Conservation (phyloP, 2,888 invertebrate species). For the Frankliniella fusca region DNA sequence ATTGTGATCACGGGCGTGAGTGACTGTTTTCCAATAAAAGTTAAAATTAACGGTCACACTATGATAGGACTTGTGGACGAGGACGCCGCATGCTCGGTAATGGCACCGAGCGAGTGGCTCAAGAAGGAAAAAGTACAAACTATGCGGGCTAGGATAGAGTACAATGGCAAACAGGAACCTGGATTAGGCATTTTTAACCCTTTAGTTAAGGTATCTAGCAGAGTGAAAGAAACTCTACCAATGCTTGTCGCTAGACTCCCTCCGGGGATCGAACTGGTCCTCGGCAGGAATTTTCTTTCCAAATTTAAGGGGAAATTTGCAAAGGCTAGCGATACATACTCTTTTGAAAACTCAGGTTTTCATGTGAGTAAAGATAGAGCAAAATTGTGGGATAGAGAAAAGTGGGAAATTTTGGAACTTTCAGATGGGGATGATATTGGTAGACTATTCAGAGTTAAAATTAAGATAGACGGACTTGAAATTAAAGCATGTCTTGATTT, state of each 20-base stretch:
- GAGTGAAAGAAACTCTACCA: neutral
- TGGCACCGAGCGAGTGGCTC: too few relatives aligned
- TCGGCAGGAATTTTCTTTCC: neutral
- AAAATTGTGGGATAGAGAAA: neutral
- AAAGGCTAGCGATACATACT: neutral
- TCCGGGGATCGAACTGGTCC: neutral
- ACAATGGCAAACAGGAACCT: neutral
- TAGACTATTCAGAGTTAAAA: neutral
- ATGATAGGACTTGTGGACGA: neutral
- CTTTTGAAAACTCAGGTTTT: neutral
- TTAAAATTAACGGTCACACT: neutral
- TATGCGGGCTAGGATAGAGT: neutral
- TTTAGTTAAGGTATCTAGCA: neutral
- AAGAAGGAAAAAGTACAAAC: neutral
- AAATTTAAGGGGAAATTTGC: neutral
- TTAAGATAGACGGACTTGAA: neutral
- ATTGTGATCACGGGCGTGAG: too few relatives aligned
- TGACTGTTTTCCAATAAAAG: neutral
- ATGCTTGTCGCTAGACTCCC: neutral
- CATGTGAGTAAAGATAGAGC: neutral
- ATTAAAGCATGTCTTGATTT: neutral
- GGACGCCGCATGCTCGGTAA: neutral
- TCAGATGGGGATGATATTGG: neutral
- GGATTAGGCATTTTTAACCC: neutral
- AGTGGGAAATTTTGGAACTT: neutral